A percentile compares a stretch with the other conserved stretches of the same genome.
phyloP scores from a whole-genome alignment of 1,140 invertebrate genomes.

The Archivesica marissinica region DNA sequence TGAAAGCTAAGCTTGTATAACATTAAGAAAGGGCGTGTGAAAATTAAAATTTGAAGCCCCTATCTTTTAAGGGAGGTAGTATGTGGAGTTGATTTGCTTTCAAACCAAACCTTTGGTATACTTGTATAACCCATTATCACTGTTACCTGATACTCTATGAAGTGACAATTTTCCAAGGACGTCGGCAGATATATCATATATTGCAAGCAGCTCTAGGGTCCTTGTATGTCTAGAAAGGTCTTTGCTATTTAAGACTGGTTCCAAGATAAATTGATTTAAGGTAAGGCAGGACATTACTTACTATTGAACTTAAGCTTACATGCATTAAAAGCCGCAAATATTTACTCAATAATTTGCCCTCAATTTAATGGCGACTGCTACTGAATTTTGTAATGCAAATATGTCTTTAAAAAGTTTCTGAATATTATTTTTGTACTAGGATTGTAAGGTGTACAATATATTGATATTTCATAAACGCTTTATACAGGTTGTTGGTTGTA shows the following conservation, averaged over 20 bases:
- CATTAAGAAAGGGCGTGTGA: neutral
- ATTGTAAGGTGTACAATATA: too few relatives aligned
- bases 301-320: neutral
- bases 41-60: neutral
- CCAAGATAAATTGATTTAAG: slow-evolving; percentile 2
- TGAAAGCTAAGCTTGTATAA: neutral
- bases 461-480: too few relatives aligned
- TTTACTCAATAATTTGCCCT: too few relatives aligned
- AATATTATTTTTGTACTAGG: too few relatives aligned
- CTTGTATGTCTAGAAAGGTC: neutral
- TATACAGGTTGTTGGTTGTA: too few relatives aligned
- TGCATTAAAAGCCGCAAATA: too few relatives aligned
- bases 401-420: too few relatives aligned
- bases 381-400: too few relatives aligned
- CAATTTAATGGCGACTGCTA: too few relatives aligned
- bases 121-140: neutral
- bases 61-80: neutral
- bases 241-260: slow-evolving; percentile 23
- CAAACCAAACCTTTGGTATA: slow-evolving; percentile 10
- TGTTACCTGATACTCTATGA: too few relatives aligned
- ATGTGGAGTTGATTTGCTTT: neutral
- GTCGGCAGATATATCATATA: slow-evolving; percentile 12
- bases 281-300: slow-evolving; percentile 10
- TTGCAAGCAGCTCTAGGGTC: neutral
- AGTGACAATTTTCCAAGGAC: slow-evolving; percentile 22